Evolutionary conservation across 1,140 invertebrate species (phyloP).

Genomic region (Whitmania pigra): DNA sequence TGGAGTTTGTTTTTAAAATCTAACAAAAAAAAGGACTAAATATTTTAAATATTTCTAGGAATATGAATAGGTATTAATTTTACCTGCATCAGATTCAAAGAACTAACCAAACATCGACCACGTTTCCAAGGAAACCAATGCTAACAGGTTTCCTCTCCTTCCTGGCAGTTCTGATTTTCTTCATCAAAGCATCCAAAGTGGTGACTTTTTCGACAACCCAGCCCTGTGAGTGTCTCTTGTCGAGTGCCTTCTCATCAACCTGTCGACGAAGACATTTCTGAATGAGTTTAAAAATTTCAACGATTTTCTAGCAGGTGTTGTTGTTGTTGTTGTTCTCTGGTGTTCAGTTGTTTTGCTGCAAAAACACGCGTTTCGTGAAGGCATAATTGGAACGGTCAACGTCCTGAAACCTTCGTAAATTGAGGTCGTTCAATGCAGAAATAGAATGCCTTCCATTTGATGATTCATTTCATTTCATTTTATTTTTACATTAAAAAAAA

Average conservation of each 20-base stretch:
- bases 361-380: too few species aligned
- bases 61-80: background rate
- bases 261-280: slow-evolving; percentile 26
- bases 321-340: too few species aligned
- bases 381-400: too few species aligned
- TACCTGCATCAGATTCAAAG: background rate
- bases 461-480: too few species aligned
- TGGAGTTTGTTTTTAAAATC: too few species aligned
- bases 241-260: slow-evolving; percentile 48
- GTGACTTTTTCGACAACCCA: slow-evolving; percentile 50
- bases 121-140: slow-evolving; percentile 50
- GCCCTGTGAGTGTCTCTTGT: slow-evolving; percentile 52
- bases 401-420: too few species aligned
- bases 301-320: too few species aligned
- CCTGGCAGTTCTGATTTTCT: slow-evolving; percentile 40
- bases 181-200: slow-evolving; percentile 47
- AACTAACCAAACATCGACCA: slow-evolving; percentile 51
- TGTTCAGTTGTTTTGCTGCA: too few species aligned
- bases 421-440: too few species aligned
- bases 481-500: too few species aligned
- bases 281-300: too few species aligned
- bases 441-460: too few species aligned
- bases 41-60: background rate
- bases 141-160: slow-evolving; percentile 43
- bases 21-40: background rate